phyloP scores from a whole-genome alignment of 2,888 invertebrate species.

The Spodoptera picta region DNA sequence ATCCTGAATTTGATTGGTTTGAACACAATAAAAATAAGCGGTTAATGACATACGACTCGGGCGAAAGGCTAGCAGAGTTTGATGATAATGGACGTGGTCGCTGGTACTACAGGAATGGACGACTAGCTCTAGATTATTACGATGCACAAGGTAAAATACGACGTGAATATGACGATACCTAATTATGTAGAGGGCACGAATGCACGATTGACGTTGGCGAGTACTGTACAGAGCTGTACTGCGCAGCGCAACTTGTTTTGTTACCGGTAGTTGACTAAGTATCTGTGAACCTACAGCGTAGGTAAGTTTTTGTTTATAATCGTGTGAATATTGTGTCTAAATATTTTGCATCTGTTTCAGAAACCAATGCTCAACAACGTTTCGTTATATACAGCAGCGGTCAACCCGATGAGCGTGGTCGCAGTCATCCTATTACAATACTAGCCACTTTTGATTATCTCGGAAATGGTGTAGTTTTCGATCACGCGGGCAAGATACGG shows the following conservation, averaged over 20 bases:
- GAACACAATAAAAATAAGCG: slow-evolving; percentile 77
- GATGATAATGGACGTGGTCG: slow-evolving; percentile 77
- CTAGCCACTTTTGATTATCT: slow-evolving; percentile 81
- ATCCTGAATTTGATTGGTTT: slow-evolving; percentile 84
- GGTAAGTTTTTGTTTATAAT: too few species aligned
- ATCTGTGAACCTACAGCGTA: too few species aligned
- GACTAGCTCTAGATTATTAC: slow-evolving; percentile 80
- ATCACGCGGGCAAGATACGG: slow-evolving; percentile 83
- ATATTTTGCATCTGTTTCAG: slow-evolving; percentile 54
- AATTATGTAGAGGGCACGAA: too few species aligned
- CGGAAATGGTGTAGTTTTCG: slow-evolving; percentile 83
- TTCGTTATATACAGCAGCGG: slow-evolving; percentile 81
- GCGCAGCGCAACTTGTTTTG: too few species aligned
- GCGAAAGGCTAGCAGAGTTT: slow-evolving; percentile 79
- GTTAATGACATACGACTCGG: slow-evolving; percentile 73
- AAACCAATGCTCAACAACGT: slow-evolving; percentile 79
- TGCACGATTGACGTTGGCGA: too few species aligned
- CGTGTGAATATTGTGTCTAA: too few species aligned
- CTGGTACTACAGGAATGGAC: slow-evolving; percentile 79
- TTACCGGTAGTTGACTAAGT: too few species aligned
- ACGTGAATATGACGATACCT: too few species aligned
- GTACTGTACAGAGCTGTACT: too few species aligned
- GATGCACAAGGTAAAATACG: slow-evolving; percentile 75
- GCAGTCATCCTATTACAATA: slow-evolving; percentile 73
- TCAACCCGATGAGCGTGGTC: slow-evolving; percentile 77